A percentile compares a stretch with the other conserved stretches of the same genome.
Conservation (phyloP, 2,113 vertebrate genomes). For the Nothoprocta pentlandii region DNA sequence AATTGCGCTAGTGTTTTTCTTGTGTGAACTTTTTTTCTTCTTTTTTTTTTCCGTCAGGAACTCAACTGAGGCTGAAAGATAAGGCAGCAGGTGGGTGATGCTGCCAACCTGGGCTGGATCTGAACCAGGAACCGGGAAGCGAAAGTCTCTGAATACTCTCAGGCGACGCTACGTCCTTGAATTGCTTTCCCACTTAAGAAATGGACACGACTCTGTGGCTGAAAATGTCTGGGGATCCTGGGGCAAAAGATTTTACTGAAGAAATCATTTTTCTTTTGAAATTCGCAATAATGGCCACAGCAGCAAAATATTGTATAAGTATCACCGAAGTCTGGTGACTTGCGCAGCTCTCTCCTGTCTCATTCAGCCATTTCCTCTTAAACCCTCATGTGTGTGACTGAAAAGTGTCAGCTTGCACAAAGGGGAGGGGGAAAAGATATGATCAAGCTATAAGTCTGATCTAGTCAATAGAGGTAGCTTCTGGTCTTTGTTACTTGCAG, state of each 20-base stretch:
- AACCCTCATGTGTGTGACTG: background rate
- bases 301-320: background rate
- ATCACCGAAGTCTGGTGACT: background rate
- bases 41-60: background rate
- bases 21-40: background rate
- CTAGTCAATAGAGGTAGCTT: background rate
- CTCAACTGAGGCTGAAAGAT: background rate
- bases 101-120: background rate
- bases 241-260: background rate
- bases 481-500: background rate
- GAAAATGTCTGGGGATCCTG: background rate
- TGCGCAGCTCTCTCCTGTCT: background rate
- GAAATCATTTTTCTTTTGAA: slow-evolving; percentile 14
- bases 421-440: background rate
- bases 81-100: background rate
- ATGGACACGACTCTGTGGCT: background rate
- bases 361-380: slow-evolving; percentile 13
- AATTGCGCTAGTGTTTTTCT: background rate
- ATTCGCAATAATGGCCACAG: background rate
- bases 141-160: background rate
- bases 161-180: background rate
- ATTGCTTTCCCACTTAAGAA: background rate
- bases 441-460: background rate
- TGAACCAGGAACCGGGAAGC: background rate
- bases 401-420: background rate